Evolutionary conservation across 2,797 vertebrate species (phyloP).

Genomic region (Urophycis tenuis): DNA sequence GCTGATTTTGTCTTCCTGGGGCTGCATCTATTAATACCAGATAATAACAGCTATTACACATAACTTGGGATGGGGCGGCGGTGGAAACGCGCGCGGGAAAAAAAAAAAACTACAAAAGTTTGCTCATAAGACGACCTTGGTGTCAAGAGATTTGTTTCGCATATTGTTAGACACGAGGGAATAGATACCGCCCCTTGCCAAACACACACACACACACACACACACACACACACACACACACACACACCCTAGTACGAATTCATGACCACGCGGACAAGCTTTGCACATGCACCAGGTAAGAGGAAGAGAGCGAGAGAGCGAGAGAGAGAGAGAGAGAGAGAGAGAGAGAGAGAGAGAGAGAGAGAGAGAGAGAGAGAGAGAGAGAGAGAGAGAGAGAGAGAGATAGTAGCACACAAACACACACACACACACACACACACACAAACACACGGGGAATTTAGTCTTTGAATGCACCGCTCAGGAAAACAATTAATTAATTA

Average conservation of each 20-base stretch:
- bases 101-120: constrained; percentile 50
- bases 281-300: neutral
- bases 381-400: neutral
- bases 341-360: neutral
- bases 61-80: constrained; percentile 58
- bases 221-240: too few species aligned
- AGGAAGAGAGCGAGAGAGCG: constrained; percentile 11
- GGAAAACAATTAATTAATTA: neutral
- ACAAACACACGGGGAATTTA: neutral
- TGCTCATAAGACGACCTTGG: constrained; percentile 64
- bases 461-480: neutral
- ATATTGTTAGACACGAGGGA: constrained; percentile 50
- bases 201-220: constrained; percentile 22
- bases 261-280: too few species aligned
- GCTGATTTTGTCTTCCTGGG: constrained; percentile 95
- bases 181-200: constrained; percentile 31
- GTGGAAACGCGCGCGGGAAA: constrained; percentile 28
- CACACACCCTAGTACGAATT: too few species aligned
- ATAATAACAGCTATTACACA: constrained; percentile 88
- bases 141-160: constrained; percentile 64
- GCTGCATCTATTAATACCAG: constrained; percentile 97
- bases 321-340: neutral
- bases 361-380: constrained; percentile 3
- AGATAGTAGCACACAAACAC: too few species aligned
- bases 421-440: neutral